phyloP scores from a whole-genome alignment of 2,888 invertebrate species.

The Amblyjoppa fuscipennis region DNA sequence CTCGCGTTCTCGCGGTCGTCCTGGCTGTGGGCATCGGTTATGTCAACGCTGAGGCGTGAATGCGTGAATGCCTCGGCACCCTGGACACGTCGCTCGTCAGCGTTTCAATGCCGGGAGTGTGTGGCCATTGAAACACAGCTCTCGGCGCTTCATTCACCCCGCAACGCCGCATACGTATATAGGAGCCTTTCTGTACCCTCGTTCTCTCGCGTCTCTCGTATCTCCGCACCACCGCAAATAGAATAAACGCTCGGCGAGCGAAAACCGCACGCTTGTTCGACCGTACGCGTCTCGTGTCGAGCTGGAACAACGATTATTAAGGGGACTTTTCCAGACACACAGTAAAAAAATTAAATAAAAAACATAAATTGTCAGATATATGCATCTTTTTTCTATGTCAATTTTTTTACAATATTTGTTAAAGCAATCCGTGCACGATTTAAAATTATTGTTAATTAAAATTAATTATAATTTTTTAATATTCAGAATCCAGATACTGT shows the following conservation, averaged over 20 bases:
- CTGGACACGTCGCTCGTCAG: constrained; percentile 65
- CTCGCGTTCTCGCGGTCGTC: constrained; percentile 6
- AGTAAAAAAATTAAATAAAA: not conserved
- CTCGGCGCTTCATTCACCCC: constrained; percentile 57
- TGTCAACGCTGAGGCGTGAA: constrained; percentile 46
- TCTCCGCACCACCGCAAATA: constrained; percentile 40
- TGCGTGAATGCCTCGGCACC: constrained; percentile 51
- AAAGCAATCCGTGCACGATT: too few relatives aligned
- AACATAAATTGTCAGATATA: not conserved
- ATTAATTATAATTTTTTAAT: too few relatives aligned
- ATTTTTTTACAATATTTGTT: too few relatives aligned
- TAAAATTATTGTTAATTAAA: too few relatives aligned
- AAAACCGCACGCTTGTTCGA: constrained; percentile 31
- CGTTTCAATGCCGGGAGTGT: constrained; percentile 61
- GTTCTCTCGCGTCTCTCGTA: constrained; percentile 56
- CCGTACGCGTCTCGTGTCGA: constrained; percentile 36
- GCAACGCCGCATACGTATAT: constrained; percentile 9
- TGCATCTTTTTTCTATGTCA: too few relatives aligned
- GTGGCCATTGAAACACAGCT: constrained; percentile 52
- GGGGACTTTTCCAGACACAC: constrained; percentile 9
- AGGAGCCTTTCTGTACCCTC: constrained; percentile 55
- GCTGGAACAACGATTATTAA: constrained; percentile 29
- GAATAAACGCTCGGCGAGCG: constrained; percentile 53
- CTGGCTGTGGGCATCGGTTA: constrained; percentile 24
- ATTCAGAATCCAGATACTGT: too few relatives aligned